phyloP scores from a whole-genome alignment of 2,888 invertebrate species.

The Mesoligia furuncula region DNA sequence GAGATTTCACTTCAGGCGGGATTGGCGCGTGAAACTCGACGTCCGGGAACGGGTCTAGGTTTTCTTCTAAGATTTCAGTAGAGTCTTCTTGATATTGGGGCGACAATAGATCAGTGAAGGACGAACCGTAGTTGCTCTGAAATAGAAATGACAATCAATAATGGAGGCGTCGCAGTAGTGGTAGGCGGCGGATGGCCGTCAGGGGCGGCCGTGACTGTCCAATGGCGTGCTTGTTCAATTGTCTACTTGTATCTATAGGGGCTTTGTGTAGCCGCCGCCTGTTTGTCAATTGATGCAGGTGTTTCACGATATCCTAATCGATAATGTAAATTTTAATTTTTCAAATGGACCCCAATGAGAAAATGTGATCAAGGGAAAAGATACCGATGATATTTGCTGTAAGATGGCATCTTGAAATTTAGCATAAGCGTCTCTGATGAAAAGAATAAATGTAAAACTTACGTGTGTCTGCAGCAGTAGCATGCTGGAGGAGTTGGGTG shows the following conservation, averaged over 20 bases:
- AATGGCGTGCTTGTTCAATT: constrained; percentile 78
- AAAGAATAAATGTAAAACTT: constrained; percentile 75
- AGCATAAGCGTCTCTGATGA: neutral
- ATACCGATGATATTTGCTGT: neutral
- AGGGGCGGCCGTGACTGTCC: constrained; percentile 83
- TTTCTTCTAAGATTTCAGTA: constrained; percentile 93
- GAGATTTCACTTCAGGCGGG: constrained; percentile 84
- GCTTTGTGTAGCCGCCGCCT: constrained; percentile 67
- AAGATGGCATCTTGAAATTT: neutral
- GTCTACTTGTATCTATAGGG: constrained; percentile 60
- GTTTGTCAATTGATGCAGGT: constrained; percentile 73
- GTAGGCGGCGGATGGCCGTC: constrained; percentile 82
- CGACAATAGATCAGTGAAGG: constrained; percentile 94
- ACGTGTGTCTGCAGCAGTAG: constrained; percentile 98
- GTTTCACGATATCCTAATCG: constrained; percentile 66
- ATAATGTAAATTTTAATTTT: constrained; percentile 43
- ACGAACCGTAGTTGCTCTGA: constrained; percentile 94
- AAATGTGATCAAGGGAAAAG: neutral
- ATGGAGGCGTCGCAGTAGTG: constrained; percentile 81
- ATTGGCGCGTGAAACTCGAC: constrained; percentile 90
- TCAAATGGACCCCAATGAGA: neutral
- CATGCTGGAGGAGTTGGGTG: constrained; percentile 95
- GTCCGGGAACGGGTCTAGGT: constrained; percentile 94
- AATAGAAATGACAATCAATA: constrained; percentile 87
- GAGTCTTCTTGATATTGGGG: constrained; percentile 94